Conservation (phyloP, 2,797 vertebrate species). For the Melanitta fusca region DNA sequence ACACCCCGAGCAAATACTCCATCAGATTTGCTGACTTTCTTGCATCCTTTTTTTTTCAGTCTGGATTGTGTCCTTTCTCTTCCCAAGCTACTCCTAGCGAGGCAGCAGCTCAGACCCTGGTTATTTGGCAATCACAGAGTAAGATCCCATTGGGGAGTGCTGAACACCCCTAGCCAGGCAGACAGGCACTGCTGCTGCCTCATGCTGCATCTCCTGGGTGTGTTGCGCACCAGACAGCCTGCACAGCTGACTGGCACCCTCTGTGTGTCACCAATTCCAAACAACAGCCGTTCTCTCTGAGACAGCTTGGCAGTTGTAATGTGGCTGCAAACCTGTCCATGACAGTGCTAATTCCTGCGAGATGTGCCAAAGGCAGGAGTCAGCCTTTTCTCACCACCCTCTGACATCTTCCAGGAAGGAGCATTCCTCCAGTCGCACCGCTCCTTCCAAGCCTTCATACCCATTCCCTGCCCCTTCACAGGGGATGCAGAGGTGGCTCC, state of each 20-base stretch:
- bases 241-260: not conserved
- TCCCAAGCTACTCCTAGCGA: not conserved
- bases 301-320: accelerated
- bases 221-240: not conserved
- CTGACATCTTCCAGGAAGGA: not conserved
- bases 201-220: not conserved
- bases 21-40: not conserved
- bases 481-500: not conserved
- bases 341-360: not conserved
- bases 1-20: not conserved
- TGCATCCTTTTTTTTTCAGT: not conserved
- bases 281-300: not conserved
- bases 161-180: not conserved
- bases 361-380: not conserved
- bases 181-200: not conserved
- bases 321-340: not conserved
- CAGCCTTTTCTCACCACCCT: not conserved
- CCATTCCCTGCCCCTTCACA: not conserved
- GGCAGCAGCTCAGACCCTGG: not conserved
- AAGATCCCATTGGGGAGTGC: not conserved
- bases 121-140: not conserved
- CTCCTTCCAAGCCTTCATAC: not conserved
- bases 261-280: not conserved
- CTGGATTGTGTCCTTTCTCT: not conserved
- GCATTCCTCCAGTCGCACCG: accelerated